phyloP scores from a whole-genome alignment of 2,113 vertebrate species.

The Polypterus bichir region DNA sequence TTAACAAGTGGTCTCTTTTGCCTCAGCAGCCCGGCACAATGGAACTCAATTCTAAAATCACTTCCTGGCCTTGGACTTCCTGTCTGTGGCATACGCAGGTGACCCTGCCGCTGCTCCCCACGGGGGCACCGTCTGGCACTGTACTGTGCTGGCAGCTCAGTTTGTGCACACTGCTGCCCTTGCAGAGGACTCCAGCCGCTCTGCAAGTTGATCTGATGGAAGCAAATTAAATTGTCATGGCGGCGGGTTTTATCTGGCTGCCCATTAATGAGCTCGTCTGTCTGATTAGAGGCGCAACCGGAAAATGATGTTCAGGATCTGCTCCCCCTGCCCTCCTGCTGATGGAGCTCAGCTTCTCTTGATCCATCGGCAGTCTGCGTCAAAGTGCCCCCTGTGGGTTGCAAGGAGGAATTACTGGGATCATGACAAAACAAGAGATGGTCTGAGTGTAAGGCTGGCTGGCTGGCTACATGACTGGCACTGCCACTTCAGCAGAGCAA shows the following conservation, averaged over 20 bases:
- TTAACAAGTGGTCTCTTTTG: neutral
- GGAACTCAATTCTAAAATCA: neutral
- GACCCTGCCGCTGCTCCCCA: neutral
- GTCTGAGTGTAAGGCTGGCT: too few relatives aligned
- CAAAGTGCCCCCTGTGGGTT: too few relatives aligned
- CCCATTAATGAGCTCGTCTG: constrained; percentile 25
- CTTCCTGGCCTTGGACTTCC: too few relatives aligned
- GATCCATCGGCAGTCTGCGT: too few relatives aligned
- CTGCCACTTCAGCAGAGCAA: too few relatives aligned
- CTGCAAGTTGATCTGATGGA: constrained; percentile 45
- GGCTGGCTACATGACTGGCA: too few relatives aligned
- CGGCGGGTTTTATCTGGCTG: constrained; percentile 24
- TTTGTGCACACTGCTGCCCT: constrained; percentile 31
- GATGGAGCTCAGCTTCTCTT: too few relatives aligned
- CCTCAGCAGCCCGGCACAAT: neutral
- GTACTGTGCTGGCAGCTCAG: constrained; percentile 26
- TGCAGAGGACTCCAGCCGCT: constrained; percentile 37
- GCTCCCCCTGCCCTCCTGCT: too few relatives aligned
- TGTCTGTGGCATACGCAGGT: neutral
- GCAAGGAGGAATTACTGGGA: too few relatives aligned
- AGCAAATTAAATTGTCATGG: constrained; percentile 39
- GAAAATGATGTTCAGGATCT: constrained; percentile 31
- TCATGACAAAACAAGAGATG: too few relatives aligned
- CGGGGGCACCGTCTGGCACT: neutral
- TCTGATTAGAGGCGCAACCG: constrained; percentile 37